phyloP scores from a whole-genome alignment of 2,797 vertebrate species.

The Okamejei kenojei region DNA sequence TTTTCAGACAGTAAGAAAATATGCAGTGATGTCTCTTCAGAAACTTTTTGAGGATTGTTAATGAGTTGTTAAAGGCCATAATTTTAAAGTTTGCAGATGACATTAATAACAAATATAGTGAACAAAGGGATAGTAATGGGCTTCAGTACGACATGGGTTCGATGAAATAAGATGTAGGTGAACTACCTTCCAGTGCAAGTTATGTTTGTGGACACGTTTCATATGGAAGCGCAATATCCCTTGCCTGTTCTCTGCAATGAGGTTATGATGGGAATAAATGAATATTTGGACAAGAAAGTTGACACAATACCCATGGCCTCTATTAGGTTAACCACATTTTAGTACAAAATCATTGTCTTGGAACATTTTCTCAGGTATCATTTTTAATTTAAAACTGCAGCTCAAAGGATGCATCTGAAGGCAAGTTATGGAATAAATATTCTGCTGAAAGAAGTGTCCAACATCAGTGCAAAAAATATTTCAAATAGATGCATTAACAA shows the following conservation, averaged over 20 bases:
- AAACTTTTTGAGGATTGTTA: background rate
- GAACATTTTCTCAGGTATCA: background rate
- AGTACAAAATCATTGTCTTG: background rate
- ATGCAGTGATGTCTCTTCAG: background rate
- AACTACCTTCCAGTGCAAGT: too few species aligned
- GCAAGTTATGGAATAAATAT: background rate
- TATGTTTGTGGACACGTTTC: too few species aligned
- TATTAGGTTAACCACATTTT: background rate
- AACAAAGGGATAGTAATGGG: background rate
- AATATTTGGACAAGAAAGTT: background rate
- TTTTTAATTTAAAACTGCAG: background rate
- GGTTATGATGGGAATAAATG: background rate
- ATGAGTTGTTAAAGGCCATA: background rate
- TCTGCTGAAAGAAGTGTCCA: background rate
- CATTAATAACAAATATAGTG: background rate
- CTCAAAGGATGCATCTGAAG: background rate
- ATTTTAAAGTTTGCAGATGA: background rate
- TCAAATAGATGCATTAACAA: background rate
- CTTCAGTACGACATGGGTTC: background rate
- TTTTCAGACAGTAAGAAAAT: background rate
- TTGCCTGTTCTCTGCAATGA: background rate
- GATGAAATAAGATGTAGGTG: background rate
- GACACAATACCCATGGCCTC: background rate
- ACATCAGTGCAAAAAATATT: background rate
- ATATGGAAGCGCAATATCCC: background rate